Evolutionary conservation across 2,797 vertebrate genomes (phyloP).

Genomic region (Yasuhikotakia modesta): DNA sequence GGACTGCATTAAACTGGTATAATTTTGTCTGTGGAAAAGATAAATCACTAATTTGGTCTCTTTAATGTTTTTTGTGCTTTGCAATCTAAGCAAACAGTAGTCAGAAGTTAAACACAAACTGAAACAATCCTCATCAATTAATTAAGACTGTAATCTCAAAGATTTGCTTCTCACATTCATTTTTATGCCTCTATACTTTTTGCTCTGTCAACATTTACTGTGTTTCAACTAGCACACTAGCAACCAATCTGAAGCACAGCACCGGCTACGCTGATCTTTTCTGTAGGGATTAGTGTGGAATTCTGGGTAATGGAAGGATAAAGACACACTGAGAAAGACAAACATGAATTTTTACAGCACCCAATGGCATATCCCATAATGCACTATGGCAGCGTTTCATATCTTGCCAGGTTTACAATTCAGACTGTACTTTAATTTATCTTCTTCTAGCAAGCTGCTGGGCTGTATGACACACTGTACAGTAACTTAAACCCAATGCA

Average conservation of each 20-base stretch:
- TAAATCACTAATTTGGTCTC: background rate
- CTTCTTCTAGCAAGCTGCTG: background rate
- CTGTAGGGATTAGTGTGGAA: background rate
- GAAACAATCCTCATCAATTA: background rate
- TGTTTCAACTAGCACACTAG: background rate
- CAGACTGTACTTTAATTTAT: slow-evolving; percentile 24
- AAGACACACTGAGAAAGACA: background rate
- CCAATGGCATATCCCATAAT: slow-evolving; percentile 34
- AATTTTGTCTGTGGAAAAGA: no score
- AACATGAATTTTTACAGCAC: slow-evolving; percentile 16
- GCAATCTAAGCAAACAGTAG: background rate
- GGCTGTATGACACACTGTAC: background rate
- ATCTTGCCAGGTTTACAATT: slow-evolving; percentile 37
- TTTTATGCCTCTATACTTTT: background rate
- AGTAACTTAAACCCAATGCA: slow-evolving; percentile 26
- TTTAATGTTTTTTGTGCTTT: background rate
- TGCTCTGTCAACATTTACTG: background rate
- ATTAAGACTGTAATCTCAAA: background rate
- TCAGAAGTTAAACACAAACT: background rate
- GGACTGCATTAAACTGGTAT: no score
- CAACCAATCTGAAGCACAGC: background rate
- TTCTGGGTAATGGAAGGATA: background rate
- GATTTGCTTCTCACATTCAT: background rate
- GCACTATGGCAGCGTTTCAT: slow-evolving; percentile 23
- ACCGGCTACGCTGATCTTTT: background rate